Evolutionary conservation across 2,797 vertebrate species (phyloP).

Genomic region (Cephalopachus bancanus): DNA sequence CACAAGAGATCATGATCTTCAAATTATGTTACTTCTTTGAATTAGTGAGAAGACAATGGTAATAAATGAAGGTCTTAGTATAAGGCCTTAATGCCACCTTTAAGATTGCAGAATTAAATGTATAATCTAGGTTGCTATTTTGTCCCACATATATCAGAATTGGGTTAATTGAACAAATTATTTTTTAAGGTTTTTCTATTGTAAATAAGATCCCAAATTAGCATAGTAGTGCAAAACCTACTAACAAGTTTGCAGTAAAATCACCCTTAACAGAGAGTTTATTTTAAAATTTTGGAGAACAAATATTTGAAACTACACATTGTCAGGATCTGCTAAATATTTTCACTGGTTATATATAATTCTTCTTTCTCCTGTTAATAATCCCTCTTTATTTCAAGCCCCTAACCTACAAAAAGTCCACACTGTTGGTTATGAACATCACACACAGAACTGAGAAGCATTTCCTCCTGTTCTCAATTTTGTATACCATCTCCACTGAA

Average conservation of each 20-base stretch:
- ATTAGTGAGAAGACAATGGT: slow-evolving; percentile 69
- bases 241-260: slow-evolving; percentile 72
- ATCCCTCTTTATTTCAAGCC: slow-evolving; percentile 22
- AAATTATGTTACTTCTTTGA: slow-evolving; percentile 77
- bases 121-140: slow-evolving; percentile 78
- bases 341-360: neutral
- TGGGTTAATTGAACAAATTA: slow-evolving; percentile 81
- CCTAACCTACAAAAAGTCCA: slow-evolving; percentile 18
- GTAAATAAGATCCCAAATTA: slow-evolving; percentile 70
- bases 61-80: slow-evolving; percentile 75
- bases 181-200: slow-evolving; percentile 72
- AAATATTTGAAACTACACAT: slow-evolving; percentile 53
- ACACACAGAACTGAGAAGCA: neutral
- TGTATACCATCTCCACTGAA: neutral
- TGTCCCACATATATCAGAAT: slow-evolving; percentile 72
- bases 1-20: slow-evolving; percentile 68
- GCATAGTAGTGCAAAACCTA: slow-evolving; percentile 70
- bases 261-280: slow-evolving; percentile 56
- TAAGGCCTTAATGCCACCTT: slow-evolving; percentile 46
- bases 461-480: slow-evolving; percentile 11
- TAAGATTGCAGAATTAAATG: slow-evolving; percentile 77
- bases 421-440: slow-evolving; percentile 1
- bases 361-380: neutral
- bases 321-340: slow-evolving; percentile 22
- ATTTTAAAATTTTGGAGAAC: slow-evolving; percentile 73